Base-by-base conservation (phyloP, 2,113 vertebrate genomes). In the Oceanites oceanicus region DNA sequence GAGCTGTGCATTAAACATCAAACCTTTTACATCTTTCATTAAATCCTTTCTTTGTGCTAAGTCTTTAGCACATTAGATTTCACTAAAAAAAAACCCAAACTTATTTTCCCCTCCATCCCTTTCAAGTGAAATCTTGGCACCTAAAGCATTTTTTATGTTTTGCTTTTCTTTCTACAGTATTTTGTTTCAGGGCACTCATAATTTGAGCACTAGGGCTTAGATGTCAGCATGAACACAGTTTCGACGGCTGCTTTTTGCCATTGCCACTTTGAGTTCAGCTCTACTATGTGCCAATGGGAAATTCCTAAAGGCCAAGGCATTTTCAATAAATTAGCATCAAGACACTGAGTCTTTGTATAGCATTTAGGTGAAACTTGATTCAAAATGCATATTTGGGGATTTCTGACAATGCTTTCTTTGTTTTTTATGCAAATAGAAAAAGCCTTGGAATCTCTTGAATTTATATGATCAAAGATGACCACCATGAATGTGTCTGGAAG, bases 281-380 rank as follows among this genome's bases (percentile, higher is more conserved):
- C 68, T 86, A 96, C 94, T 94, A 84, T 81, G 81, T 96, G 96
- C 79, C 93, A 97, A 94, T 96, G 92, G 93, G 89, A 97, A 97
- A 97, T 97, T 97, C 82, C 91, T 90, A 81, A 95, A 95, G 95
- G 76, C 78, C 92, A 93, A 97, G 79, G 38, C 90, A 97, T 95
- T 98, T 97, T 94, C 87, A 94, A 83, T 95, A 89, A 97, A 97
- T 97, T 97, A 95, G 81, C 86, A 95, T 97, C 38, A 55, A 97
- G 97, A 97, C 96, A 97, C 95, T 87, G 86, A 77, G 86, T 49
- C 96, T 98, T 97, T 97, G 93, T 95, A 45, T 56, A 78, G 72
- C 92, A 93, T 75, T 97, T 98, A 95, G 90, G 67, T 97, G 97
- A 95, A 97, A 97, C 93, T 97, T 94, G 94, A 96, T 97, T 97